These are phyloP conservation scores for Trematomus loennbergii DNA, from an alignment of 2,113 vertebrate genomes.

Conservation along the genomic window DNA sequence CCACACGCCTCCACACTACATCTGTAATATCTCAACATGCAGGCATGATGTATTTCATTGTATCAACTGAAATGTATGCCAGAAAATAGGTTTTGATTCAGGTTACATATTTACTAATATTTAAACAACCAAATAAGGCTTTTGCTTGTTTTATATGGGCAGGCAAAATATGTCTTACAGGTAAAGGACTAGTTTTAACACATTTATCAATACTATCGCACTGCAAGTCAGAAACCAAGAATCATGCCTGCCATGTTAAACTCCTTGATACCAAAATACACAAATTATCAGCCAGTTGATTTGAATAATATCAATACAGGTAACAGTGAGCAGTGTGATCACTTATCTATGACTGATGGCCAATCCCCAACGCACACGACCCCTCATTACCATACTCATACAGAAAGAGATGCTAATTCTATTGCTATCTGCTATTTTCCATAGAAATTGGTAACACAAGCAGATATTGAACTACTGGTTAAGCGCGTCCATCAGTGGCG, in stretches of 20 bases:
- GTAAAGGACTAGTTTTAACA: background rate
- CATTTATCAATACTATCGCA: background rate
- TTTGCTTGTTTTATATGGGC: slow-evolving; percentile 1
- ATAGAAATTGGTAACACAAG: background rate
- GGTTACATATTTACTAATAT: background rate
- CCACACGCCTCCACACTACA: no score
- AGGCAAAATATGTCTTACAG: background rate
- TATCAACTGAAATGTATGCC: background rate
- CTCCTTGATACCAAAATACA: background rate
- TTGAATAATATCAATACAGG: background rate
- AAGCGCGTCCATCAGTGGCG: background rate
- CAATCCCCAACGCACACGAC: background rate
- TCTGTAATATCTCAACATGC: slow-evolving; percentile 3
- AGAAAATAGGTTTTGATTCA: background rate
- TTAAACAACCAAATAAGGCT: background rate
- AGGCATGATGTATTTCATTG: background rate
- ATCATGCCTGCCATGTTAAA: background rate
- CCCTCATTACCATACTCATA: background rate
- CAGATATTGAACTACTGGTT: background rate
- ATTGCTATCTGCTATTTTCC: background rate
- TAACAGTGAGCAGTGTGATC: background rate
- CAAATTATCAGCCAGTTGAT: background rate
- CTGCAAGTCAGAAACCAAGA: background rate
- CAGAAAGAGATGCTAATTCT: background rate
- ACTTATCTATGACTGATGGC: background rate